A percentile compares a stretch with the other conserved stretches of the same genome.
These are phyloP conservation scores for Elephantulus edwardii DNA, from an alignment of 2,113 vertebrate genomes.

Conservation along the genomic window DNA sequence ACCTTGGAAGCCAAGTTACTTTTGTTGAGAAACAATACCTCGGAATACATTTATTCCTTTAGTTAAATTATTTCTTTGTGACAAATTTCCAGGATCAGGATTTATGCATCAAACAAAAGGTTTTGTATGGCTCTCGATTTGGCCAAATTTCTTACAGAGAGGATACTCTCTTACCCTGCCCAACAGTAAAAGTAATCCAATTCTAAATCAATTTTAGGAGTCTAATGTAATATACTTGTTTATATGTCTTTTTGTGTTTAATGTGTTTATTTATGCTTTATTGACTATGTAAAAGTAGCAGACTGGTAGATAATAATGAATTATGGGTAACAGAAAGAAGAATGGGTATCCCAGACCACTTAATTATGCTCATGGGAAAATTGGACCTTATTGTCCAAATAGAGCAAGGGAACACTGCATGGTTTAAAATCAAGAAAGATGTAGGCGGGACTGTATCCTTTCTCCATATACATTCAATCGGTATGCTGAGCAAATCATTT, in stretches of 20 bases:
- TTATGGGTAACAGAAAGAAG: too few species aligned
- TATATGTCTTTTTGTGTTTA: neutral
- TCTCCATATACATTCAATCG: too few species aligned
- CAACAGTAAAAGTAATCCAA: constrained; percentile 23
- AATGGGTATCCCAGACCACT: too few species aligned
- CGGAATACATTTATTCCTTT: constrained; percentile 20
- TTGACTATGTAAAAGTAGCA: too few species aligned
- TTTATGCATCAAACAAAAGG: constrained; percentile 34
- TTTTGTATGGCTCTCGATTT: constrained; percentile 10
- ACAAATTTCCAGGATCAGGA: neutral
- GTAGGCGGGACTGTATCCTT: too few species aligned
- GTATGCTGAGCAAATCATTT: too few species aligned
- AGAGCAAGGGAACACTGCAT: too few species aligned
- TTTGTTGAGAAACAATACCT: neutral
- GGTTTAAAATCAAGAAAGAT: too few species aligned
- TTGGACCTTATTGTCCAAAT: too few species aligned
- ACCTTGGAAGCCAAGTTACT: neutral
- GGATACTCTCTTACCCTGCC: neutral
- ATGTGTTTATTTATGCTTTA: neutral
- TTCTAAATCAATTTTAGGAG: neutral
- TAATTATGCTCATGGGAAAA: too few species aligned
- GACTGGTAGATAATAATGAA: too few species aligned
- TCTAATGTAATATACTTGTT: neutral
- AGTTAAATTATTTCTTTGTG: constrained; percentile 21
- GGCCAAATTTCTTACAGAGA: constrained; percentile 26